phyloP scores from a whole-genome alignment of 2,888 invertebrate genomes.

The Notodonta ziczac region DNA sequence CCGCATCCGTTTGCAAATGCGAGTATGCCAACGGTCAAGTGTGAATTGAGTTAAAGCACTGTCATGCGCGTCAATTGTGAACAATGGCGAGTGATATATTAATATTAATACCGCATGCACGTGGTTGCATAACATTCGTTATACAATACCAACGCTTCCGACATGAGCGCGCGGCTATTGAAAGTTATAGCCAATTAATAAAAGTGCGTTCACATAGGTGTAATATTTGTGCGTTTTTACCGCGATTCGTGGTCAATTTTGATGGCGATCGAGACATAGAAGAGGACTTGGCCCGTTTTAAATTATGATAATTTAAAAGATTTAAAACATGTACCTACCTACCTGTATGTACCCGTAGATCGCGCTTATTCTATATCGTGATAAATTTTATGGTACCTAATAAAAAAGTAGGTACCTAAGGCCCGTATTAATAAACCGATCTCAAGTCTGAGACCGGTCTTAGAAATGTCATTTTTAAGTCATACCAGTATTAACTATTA shows the following conservation, averaged over 20 bases:
- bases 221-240: neutral
- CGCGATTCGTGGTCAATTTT: neutral
- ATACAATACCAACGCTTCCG: slow-evolving; percentile 27
- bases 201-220: neutral
- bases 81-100: slow-evolving; percentile 37
- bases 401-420: no score
- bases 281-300: no score
- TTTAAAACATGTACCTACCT: no score
- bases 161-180: slow-evolving; percentile 18
- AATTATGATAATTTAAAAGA: no score
- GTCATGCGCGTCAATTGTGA: slow-evolving; percentile 22
- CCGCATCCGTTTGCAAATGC: slow-evolving; percentile 15
- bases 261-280: neutral
- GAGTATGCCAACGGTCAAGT: slow-evolving; percentile 24
- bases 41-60: slow-evolving; percentile 23
- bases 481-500: no score
- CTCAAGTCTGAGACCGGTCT: no score
- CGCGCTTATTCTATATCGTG: no score
- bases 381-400: no score
- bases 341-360: no score
- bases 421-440: no score
- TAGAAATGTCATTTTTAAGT: no score
- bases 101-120: slow-evolving; percentile 42
- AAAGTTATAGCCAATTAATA: slow-evolving; percentile 24
- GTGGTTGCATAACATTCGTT: slow-evolving; percentile 44